Evolutionary conservation across 2,888 invertebrate genomes (phyloP), one percentile per base, ranked within the genome.

Genomic region (Drosophila conformis): DNA sequence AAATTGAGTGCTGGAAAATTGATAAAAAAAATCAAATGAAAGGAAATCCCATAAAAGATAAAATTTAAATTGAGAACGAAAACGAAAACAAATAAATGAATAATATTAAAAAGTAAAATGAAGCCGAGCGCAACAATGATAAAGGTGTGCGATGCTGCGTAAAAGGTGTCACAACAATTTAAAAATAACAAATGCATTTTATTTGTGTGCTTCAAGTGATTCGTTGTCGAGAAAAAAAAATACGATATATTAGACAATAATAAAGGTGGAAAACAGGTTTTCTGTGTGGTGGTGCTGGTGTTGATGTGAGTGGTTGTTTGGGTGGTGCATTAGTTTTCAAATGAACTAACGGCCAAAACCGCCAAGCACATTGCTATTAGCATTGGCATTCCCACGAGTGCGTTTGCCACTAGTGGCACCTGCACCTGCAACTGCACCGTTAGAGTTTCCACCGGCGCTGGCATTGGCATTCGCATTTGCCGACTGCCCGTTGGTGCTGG

Each of bases 391-490:
- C 58, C 71, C 79, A 46, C 73, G 13, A 27, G 48, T 66, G 25
- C 78, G 71, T 2, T 72, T 73, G 4, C 78, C 54, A 38, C 38
- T n/a, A 42, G 59, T 63, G 52, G 78, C 80, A 21, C 69, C 58
- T 42, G 78, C 86, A 21, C 66, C 71, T 0, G 80, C 82, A 1
- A 78, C 82, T 4, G 61, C 69, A 0, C 54, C 63, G 31, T 73
- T 69, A 0, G 68, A 63, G 7, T 8, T 18, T 0, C 82, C 79
- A 0, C 80, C 82, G 11, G 91, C 83, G 18, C 69, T 79, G 8
- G 91, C 87, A 60, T 66, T 80, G 11, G 91, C 87, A 33, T 79
- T 81, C 5, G 90, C 91, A 59, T 76, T 88, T 48, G 90, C 90
- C 36, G 77, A 71, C 36, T 82, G 76, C 0, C 91, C 91, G 27